Evolutionary conservation across 2,888 invertebrate species (phyloP), one percentile per base, ranked within the genome.

Genomic region (Orthosia gothica): DNA sequence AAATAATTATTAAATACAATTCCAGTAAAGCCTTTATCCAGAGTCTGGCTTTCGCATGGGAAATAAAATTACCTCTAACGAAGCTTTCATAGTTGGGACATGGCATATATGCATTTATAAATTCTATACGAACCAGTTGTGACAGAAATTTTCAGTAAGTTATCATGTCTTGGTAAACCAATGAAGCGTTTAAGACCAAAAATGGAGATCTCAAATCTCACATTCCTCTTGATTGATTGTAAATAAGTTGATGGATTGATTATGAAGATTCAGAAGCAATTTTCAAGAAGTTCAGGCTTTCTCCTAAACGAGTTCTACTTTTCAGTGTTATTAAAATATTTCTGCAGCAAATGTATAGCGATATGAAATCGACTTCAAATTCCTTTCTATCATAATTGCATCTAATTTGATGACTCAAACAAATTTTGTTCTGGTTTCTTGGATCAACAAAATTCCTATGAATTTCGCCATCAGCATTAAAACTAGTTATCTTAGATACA

Each of bases 1-100:
- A 94, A 95, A 95, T 94, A 93, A 93, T 93, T 91, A 93, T 91
- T 92, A 90, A 91, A 91, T 92, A 91, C 88, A 91, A 90, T 92
- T 90, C 88, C 87, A 89, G 87, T 83, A 75, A 86, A 83, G 61
- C 69, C 59, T 86, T 89, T 82, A 87, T 89, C 82, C 83, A 84
- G 87, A 89, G 88, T 87, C 82, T 87, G 80, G 64, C 61, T 73
- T 84, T 81, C 75, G 76, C 71, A 79, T 80, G 78, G 76, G 77
- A 86, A 87, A 83, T 76, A 80, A 82, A 83, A 82, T 80, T 86
- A 67, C 76, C 63, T 76, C 72, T 74, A 67, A 40, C 59, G 66
- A 61, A 63, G 70, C 16, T 68, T 76, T 73, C 58, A 50, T 47
- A 75, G 32, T 61, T 32, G 26, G 47, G 32, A 59, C 26, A 57